These are phyloP conservation scores for Apostichopus leukothele DNA, from an alignment of 53 echinoderm and acorn worm species.

Conservation along the genomic window DNA sequence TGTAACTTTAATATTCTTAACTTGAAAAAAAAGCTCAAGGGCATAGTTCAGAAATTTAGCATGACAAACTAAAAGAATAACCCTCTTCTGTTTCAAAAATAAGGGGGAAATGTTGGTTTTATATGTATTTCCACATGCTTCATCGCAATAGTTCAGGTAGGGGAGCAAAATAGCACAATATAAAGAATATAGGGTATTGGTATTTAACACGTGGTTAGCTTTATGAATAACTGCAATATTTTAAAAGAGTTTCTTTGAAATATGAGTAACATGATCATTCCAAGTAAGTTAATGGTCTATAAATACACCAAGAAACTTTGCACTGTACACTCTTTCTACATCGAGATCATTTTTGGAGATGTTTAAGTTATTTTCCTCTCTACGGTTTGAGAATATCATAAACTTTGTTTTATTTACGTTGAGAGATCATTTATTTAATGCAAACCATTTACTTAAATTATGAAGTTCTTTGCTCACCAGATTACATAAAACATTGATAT, in stretches of 20 bases:
- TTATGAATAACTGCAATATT: neutral
- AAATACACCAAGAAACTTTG: neutral
- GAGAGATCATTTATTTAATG: neutral
- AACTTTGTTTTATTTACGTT: neutral
- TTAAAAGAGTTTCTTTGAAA: neutral
- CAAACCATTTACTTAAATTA: neutral
- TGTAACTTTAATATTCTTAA: too few species aligned
- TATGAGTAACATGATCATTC: neutral
- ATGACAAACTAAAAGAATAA: too few species aligned
- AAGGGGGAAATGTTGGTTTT: too few species aligned
- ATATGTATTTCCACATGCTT: neutral
- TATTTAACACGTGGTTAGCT: neutral
- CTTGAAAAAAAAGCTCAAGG: too few species aligned
- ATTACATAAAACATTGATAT: neutral
- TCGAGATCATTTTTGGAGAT: too few species aligned
- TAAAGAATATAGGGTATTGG: neutral
- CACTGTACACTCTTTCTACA: too few species aligned
- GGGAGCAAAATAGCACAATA: neutral
- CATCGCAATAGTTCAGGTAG: neutral
- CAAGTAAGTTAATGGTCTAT: neutral
- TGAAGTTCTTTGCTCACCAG: neutral
- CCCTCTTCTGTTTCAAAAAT: too few species aligned
- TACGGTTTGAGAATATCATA: neutral
- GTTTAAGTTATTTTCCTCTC: neutral
- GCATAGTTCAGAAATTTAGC: too few species aligned